phyloP scores from a whole-genome alignment of 2,888 invertebrate species.

The Pinctada fucata region DNA sequence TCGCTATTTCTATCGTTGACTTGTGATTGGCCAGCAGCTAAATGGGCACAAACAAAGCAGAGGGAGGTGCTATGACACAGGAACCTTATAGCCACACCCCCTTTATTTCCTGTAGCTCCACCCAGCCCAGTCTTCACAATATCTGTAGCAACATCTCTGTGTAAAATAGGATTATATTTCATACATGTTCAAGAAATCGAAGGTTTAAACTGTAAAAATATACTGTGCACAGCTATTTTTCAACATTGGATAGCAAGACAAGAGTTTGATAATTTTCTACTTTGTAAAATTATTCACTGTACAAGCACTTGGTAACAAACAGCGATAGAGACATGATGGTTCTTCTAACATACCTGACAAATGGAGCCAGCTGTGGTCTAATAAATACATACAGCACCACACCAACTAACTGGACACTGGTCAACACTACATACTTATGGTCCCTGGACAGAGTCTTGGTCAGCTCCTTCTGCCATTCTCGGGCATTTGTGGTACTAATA shows the following conservation, averaged over 20 bases:
- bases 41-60: conserved; percentile 99
- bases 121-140: conserved; percentile 98
- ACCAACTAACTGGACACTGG: conserved; percentile 96
- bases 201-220: no score
- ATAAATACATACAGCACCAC: conserved; percentile 97
- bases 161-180: conserved; percentile 26
- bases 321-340: no score
- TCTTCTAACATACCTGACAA: conserved; percentile 80
- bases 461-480: conserved; percentile 95
- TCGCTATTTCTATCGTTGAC: conserved; percentile 96
- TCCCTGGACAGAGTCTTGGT: conserved; percentile 94
- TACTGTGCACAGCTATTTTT: no score
- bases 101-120: conserved; percentile 98
- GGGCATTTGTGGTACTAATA: conserved; percentile 90
- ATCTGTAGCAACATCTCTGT: conserved; percentile 93
- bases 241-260: no score
- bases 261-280: no score
- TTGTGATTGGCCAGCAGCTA: conserved; percentile 99
- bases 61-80: conserved; percentile 94
- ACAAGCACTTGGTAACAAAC: no score
- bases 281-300: no score
- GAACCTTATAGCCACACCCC: conserved; percentile 94
- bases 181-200: background rate
- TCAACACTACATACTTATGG: conserved; percentile 90
- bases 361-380: conserved; percentile 91